Percentiles rank a stretch among this genome's conserved stretches.
These are phyloP conservation scores for Pituophis catenifer DNA, from an alignment of 2,113 vertebrate species.

Conservation along the genomic window DNA sequence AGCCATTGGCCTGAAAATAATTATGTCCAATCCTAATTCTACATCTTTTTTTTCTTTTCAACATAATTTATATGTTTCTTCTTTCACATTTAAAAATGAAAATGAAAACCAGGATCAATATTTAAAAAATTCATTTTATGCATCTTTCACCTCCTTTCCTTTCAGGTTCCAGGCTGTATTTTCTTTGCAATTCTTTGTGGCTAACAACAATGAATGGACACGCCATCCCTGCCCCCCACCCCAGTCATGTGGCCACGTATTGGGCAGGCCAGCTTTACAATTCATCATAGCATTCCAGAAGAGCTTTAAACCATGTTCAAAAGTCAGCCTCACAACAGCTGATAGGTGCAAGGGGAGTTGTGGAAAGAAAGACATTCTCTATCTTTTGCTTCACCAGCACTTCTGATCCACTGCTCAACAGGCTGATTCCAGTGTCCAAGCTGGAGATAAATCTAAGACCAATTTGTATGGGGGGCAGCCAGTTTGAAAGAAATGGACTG, in stretches of 20 bases:
- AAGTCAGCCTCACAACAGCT: neutral
- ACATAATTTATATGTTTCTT: neutral
- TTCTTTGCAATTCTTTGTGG: neutral
- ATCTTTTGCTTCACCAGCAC: neutral
- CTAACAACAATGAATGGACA: neutral
- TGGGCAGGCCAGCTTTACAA: too few species aligned
- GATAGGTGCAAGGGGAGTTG: neutral
- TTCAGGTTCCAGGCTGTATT: neutral
- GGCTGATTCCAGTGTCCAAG: neutral
- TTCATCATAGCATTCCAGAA: neutral
- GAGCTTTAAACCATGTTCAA: neutral
- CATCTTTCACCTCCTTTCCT: neutral
- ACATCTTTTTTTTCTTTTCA: neutral
- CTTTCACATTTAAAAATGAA: neutral
- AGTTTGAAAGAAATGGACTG: neutral
- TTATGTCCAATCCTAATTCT: neutral
- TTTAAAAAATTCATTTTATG: neutral
- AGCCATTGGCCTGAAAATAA: neutral
- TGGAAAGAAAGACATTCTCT: neutral
- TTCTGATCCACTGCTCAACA: neutral
- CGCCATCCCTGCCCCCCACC: too few species aligned
- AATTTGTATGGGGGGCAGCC: neutral
- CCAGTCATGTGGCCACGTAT: too few species aligned
- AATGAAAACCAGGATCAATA: neutral
- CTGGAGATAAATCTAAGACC: neutral